Base-by-base conservation (phyloP, 2,797 vertebrate species). In the Garrulus glandarius region DNA sequence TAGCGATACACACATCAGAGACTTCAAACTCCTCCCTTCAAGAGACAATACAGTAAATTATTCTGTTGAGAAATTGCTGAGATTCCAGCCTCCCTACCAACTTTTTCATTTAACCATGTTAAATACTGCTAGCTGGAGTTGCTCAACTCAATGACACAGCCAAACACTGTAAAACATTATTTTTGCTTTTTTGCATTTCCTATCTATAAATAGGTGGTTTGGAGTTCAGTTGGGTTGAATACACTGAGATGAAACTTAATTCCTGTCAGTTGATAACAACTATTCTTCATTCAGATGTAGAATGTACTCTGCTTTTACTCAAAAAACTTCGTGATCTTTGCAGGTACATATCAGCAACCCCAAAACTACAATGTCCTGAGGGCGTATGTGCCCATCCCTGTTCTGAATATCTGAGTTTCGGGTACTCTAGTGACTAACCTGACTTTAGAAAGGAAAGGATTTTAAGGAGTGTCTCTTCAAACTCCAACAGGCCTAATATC, bases 21-120 rank as follows among this genome's bases (percentile, higher is more conserved):
- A 41, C 56, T 92, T 77, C 41, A 41, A 69, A 50, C 59, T 84
- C 88, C 80, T 65, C 92, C 67, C 83, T 70, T 72, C 4, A 3
- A 86, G 88, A 92, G 70, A 32, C 67, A 64, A 52, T 61, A 63
- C 32, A 74, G 17, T 79, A 78, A 95, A 92, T 84, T 76, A 77
- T 64, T 81, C 78, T 84, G 77, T 79, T 86, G 64, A 67, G 72
- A 76, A 95, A 80, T 22, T 50, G 75, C 27, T 67, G n/a, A 20
- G 39, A 37, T 84, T 88, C 41, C 37, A 26, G 30, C 56, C 55
- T 92, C 63, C 76, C 56, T 78, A 80, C 24, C n/a, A 82, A 55
- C 77, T 70, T 71, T 14, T 70, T 19, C 20, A 29, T 92, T 71
- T 78, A 85, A 65, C 72, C 16, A 30, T 8, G 60, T 70, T 71